phyloP scores from a whole-genome alignment of 2,113 vertebrate species.

The Naja naja region DNA sequence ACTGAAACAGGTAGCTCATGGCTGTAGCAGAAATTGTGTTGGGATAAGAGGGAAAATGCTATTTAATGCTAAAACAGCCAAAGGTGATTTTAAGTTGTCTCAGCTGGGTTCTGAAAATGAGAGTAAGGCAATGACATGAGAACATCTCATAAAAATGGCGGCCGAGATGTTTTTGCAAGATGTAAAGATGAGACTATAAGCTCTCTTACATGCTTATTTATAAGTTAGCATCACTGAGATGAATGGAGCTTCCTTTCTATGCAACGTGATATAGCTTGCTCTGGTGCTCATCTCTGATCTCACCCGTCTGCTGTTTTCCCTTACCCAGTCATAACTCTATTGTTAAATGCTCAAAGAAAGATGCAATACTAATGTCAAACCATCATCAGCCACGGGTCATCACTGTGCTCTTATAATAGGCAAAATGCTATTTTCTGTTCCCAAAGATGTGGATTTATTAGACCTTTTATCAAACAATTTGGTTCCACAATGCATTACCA shows the following conservation, averaged over 20 bases:
- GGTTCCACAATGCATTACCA: conserved; percentile 68
- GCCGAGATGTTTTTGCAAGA: not conserved
- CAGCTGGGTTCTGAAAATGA: not conserved
- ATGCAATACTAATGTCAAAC: not conserved
- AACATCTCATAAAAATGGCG: not conserved
- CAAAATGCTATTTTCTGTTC: conserved; percentile 45
- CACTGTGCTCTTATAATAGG: conserved; percentile 46
- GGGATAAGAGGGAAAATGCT: not conserved
- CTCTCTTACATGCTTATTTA: not conserved
- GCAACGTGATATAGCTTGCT: not conserved
- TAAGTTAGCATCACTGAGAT: not conserved
- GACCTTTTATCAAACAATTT: conserved; percentile 67
- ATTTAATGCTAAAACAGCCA: not conserved
- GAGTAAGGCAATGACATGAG: not conserved
- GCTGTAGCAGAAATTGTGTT: not conserved
- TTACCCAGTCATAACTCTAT: not conserved
- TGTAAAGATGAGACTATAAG: not conserved
- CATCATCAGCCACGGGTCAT: conserved; percentile 30
- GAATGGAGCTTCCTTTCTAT: not conserved
- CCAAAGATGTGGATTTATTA: conserved; percentile 61
- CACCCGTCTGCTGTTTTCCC: not conserved
- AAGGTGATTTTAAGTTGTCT: not conserved
- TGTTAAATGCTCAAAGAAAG: conserved; percentile 33
- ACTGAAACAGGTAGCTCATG: not conserved
- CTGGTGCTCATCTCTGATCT: not conserved